Percentiles rank a stretch among this genome's conserved stretches.
These are phyloP conservation scores for Gallinago jamesoni DNA, from an alignment of 2,113 vertebrate species.

Conservation along the genomic window DNA sequence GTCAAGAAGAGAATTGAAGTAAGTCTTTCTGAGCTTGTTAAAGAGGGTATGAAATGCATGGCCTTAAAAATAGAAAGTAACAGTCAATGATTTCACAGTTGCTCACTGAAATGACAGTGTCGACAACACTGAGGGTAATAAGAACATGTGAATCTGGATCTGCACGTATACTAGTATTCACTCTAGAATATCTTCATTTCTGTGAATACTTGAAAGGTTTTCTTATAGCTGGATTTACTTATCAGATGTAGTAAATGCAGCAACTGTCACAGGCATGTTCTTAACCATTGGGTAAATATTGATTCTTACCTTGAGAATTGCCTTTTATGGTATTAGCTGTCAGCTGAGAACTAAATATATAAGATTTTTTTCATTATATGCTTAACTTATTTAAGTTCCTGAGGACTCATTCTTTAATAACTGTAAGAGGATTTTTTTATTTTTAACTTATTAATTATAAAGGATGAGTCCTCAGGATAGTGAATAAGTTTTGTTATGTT, in stretches of 20 bases:
- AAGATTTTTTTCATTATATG: background rate
- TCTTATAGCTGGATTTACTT: background rate
- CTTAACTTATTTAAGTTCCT: background rate
- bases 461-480: background rate
- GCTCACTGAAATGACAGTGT: background rate
- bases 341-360: background rate
- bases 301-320: background rate
- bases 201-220: background rate
- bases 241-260: background rate
- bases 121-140: background rate
- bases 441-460: too few species aligned
- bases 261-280: background rate
- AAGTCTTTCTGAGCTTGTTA: slow-evolving; percentile 27
- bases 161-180: background rate
- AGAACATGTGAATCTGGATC: background rate
- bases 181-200: background rate
- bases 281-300: background rate
- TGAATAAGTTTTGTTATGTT: background rate
- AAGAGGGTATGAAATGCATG: background rate
- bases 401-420: too few species aligned
- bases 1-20: slow-evolving; percentile 86
- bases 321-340: background rate
- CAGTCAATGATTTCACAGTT: background rate
- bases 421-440: too few species aligned
- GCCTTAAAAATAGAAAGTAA: background rate